Evolutionary conservation across 2,113 vertebrate species (phyloP).

Genomic region (Nothobranchius kuhntae): DNA sequence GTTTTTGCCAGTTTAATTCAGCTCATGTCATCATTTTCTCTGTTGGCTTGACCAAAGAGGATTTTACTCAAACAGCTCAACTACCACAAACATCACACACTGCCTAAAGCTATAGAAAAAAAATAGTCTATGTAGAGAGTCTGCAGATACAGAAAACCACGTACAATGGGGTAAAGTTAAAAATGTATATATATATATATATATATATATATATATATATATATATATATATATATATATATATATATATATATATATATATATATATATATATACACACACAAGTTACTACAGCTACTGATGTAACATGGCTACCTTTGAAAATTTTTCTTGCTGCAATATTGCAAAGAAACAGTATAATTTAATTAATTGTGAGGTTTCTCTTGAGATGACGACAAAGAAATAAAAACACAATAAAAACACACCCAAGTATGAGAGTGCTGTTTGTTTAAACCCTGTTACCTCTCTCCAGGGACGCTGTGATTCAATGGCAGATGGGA

Average conservation of each 20-base stretch:
- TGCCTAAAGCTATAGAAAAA: background rate
- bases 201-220: no score
- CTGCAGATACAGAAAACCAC: background rate
- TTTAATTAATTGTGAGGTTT: conserved; percentile 26
- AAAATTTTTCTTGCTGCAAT: background rate
- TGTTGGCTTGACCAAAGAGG: background rate
- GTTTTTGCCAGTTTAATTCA: conserved; percentile 25
- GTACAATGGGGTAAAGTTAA: conserved; percentile 8
- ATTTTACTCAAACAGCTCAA: background rate
- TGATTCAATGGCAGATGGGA: conserved; percentile 58
- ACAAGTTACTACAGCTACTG: conserved; percentile 3
- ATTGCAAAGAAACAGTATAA: background rate
- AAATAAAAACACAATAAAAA: conserved; percentile 52
- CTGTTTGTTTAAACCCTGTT: conserved; percentile 54
- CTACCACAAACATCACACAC: background rate
- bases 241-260: no score
- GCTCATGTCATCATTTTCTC: background rate
- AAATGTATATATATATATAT: background rate
- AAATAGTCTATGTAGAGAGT: background rate
- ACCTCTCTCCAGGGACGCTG: conserved; percentile 52
- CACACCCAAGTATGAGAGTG: conserved; percentile 22
- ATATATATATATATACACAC: no score
- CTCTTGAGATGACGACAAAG: conserved; percentile 31
- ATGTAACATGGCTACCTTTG: conserved; percentile 3
- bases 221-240: no score